A percentile compares a stretch with the other conserved stretches of the same genome.
phyloP scores from a whole-genome alignment of 2,888 invertebrate species.

The Zootermopsis nevadensis region DNA sequence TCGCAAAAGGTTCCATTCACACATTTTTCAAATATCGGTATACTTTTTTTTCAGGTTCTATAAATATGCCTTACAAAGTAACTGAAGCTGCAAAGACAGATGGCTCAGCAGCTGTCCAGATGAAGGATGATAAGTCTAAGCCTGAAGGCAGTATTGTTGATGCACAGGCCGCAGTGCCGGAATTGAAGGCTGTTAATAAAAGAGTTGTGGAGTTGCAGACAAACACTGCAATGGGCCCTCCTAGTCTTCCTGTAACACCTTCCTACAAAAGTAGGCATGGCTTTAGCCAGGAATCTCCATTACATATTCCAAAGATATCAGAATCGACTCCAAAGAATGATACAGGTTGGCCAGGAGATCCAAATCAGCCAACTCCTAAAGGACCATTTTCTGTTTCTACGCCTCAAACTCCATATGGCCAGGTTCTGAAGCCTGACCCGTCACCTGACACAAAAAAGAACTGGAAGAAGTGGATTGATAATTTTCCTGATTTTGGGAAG shows the following conservation, averaged over 20 bases:
- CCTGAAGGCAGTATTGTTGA: neutral
- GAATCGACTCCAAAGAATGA: neutral
- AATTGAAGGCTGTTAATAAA: neutral
- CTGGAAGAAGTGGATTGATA: constrained; percentile 65
- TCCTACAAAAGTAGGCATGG: constrained; percentile 5
- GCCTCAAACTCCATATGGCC: constrained; percentile 69
- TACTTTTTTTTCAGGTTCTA: neutral
- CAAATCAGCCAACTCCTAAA: constrained; percentile 58
- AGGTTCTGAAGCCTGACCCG: constrained; percentile 64
- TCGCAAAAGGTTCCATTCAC: no score
- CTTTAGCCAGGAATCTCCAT: constrained; percentile 48
- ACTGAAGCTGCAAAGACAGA: neutral
- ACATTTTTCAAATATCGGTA: neutral
- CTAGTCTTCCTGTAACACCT: neutral
- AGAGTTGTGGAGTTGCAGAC: constrained; percentile 20
- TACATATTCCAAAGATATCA: constrained; percentile 26
- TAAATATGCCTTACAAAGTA: neutral
- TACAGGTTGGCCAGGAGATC: constrained; percentile 17
- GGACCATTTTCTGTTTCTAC: constrained; percentile 65
- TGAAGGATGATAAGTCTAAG: neutral
- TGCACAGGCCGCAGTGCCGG: neutral
- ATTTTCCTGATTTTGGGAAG: constrained; percentile 62
- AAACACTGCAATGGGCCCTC: constrained; percentile 4
- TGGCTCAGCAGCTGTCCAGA: no score
- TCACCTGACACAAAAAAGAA: constrained; percentile 66